Conservation (phyloP, 2,113 vertebrate species). For the Himantopus leucocephalus region DNA sequence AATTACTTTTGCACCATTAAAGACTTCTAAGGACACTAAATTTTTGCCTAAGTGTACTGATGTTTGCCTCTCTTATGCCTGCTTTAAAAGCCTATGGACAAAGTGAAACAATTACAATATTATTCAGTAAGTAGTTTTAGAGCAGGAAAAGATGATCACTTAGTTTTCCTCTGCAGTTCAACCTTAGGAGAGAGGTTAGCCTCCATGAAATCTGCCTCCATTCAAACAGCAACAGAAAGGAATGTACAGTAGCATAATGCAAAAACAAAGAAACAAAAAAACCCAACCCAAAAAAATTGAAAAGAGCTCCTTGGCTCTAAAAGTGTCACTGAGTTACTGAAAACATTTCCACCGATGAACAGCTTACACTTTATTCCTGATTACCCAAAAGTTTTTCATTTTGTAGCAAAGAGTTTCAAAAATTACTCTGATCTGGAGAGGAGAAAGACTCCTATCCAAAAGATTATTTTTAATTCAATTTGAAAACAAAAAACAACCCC, state of each 20-base stretch:
- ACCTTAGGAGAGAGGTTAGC: not conserved
- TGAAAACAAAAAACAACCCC: not conserved
- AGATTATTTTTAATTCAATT: not conserved
- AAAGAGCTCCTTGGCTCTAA: not conserved
- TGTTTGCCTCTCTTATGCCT: not conserved
- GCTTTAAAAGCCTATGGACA: not conserved
- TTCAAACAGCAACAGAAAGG: not conserved
- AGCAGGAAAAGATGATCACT: not conserved
- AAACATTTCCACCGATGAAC: not conserved
- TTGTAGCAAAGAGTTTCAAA: not conserved
- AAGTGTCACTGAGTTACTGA: not conserved
- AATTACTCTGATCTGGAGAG: not conserved
- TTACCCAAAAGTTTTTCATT: not conserved
- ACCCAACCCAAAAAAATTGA: no score
- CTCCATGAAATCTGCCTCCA: not conserved
- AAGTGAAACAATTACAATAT: not conserved
- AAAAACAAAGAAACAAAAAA: not conserved
- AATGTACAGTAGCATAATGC: not conserved
- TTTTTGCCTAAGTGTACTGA: not conserved
- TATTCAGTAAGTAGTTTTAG: not conserved
- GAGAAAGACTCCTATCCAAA: not conserved
- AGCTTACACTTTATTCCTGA: not conserved
- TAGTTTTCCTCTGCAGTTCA: not conserved
- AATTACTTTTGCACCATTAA: not conserved
- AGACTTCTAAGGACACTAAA: not conserved